phyloP scores from a whole-genome alignment of 2,888 invertebrate species.

The Callyntrura sp. region DNA sequence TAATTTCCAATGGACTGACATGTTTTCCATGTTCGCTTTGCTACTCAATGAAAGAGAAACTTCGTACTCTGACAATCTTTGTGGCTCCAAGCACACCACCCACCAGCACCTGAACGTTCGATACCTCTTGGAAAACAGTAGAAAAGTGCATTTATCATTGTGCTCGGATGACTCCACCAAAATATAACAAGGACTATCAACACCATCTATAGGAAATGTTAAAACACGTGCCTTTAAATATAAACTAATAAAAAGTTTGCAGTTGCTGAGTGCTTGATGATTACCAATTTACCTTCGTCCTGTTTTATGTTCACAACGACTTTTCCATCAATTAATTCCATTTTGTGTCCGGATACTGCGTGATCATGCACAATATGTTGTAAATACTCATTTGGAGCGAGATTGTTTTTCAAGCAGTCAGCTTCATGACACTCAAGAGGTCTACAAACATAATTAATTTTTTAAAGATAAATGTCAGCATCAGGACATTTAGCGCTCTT shows the following conservation, averaged over 20 bases:
- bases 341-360: neutral
- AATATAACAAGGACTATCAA: slow-evolving; percentile 37
- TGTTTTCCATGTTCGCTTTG: neutral
- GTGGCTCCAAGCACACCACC: slow-evolving; percentile 48
- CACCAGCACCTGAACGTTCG: slow-evolving; percentile 74
- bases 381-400: slow-evolving; percentile 48
- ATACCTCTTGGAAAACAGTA: slow-evolving; percentile 51
- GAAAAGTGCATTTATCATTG: slow-evolving; percentile 15
- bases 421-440: slow-evolving; percentile 44
- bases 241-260: too few relatives aligned
- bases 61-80: neutral
- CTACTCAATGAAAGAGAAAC: slow-evolving; percentile 41
- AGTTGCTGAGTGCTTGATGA: too few relatives aligned
- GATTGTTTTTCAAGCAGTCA: slow-evolving; percentile 39
- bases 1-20: slow-evolving; percentile 64
- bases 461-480: neutral
- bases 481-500: neutral
- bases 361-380: slow-evolving; percentile 49
- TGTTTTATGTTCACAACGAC: slow-evolving; percentile 32
- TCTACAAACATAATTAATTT: too few relatives aligned
- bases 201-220: neutral
- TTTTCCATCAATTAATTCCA: slow-evolving; percentile 9
- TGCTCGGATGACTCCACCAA: neutral
- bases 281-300: slow-evolving; percentile 56
- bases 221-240: too few relatives aligned